Evolutionary conservation across 2,888 invertebrate genomes (phyloP).

Genomic region (Tetragonula carbonaria): DNA sequence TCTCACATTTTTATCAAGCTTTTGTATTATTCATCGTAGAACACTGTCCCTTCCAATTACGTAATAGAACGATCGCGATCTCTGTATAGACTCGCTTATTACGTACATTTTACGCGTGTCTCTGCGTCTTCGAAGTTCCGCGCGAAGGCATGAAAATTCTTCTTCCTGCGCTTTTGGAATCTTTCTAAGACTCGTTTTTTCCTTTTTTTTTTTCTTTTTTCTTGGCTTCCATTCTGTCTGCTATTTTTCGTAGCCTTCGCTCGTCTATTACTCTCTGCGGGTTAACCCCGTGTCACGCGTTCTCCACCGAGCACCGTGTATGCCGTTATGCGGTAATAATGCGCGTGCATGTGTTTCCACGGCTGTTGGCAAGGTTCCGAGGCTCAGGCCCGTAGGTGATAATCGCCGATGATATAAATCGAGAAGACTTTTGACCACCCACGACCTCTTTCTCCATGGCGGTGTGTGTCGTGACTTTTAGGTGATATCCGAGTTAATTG

Average conservation of each 20-base stretch:
- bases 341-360: constrained; percentile 42
- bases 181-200: not conserved
- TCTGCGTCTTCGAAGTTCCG: too few relatives aligned
- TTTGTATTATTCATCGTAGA: too few relatives aligned
- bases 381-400: constrained; percentile 47
- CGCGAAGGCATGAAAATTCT: too few relatives aligned
- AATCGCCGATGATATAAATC: constrained; percentile 50
- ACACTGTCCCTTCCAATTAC: too few relatives aligned
- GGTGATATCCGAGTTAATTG: not conserved
- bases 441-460: constrained; percentile 16
- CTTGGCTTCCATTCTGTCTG: not conserved
- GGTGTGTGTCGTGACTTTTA: constrained; percentile 7
- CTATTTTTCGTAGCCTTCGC: constrained; percentile 12
- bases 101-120: too few relatives aligned
- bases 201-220: not conserved
- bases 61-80: too few relatives aligned
- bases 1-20: too few relatives aligned
- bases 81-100: too few relatives aligned
- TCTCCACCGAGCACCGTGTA: constrained; percentile 22
- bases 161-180: too few relatives aligned
- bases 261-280: constrained; percentile 20
- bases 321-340: constrained; percentile 47
- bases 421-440: constrained; percentile 43
- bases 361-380: constrained; percentile 21
- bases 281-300: constrained; percentile 42